A percentile compares a stretch with the other conserved stretches of the same genome.
phyloP scores from a whole-genome alignment of 2,888 invertebrate genomes.

The Megastigmus dorsalis region DNA sequence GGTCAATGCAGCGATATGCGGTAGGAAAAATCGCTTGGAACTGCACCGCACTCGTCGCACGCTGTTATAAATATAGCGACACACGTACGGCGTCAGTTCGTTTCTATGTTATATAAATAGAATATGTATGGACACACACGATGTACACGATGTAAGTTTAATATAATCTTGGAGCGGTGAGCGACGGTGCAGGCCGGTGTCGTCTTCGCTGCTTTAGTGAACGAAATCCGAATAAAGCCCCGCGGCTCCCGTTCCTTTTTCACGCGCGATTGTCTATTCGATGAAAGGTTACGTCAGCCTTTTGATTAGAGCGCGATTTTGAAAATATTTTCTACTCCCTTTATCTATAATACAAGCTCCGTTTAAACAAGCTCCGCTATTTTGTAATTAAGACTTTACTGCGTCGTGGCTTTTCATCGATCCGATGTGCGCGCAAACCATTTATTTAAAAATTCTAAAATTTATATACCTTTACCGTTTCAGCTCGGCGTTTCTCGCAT shows the following conservation, averaged over 20 bases:
- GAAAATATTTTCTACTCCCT: constrained; percentile 45
- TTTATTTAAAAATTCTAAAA: not conserved
- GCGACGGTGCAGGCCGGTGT: constrained; percentile 39
- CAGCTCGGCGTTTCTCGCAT: too few relatives aligned
- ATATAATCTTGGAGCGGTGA: constrained; percentile 43
- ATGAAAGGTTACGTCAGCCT: constrained; percentile 52
- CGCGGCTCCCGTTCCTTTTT: too few relatives aligned
- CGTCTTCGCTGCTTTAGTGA: constrained; percentile 49
- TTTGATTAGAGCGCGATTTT: constrained; percentile 4
- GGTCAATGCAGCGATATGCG: too few relatives aligned
- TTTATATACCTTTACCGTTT: not conserved
- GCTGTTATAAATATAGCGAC: constrained; percentile 42
- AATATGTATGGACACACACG: constrained; percentile 30
- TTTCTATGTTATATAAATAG: constrained; percentile 52
- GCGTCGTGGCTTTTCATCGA: not conserved
- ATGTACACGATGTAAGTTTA: constrained; percentile 44
- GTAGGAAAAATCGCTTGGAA: too few relatives aligned
- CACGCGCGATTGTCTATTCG: constrained; percentile 49
- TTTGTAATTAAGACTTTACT: constrained; percentile 7
- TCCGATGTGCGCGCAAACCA: not conserved
- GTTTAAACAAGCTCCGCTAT: too few relatives aligned
- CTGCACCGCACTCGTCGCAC: constrained; percentile 13
- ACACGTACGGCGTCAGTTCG: constrained; percentile 19
- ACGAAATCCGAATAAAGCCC: constrained; percentile 53
- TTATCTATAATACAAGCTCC: too few relatives aligned